A percentile compares a stretch with the other conserved stretches of the same genome.
Evolutionary conservation across 1,140 invertebrate species (phyloP).

Genomic region (Thalassaphorura encarpata): DNA sequence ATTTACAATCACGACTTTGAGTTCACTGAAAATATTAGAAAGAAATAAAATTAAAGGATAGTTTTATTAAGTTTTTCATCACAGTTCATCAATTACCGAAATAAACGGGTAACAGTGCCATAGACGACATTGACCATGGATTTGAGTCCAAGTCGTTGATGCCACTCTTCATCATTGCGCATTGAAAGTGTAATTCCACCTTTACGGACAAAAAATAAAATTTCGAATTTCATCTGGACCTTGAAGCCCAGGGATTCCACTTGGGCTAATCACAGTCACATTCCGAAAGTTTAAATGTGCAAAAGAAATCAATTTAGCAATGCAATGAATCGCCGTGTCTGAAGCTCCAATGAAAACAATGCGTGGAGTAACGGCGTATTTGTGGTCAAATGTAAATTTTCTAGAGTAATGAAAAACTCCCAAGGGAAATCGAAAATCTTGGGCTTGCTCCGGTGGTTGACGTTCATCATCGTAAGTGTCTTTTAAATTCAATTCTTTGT

Average conservation of each 20-base stretch:
- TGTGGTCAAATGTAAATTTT: constrained; percentile 33
- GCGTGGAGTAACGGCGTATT: constrained; percentile 45
- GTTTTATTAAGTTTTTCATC: not conserved
- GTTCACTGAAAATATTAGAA: not conserved
- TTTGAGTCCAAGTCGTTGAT: constrained; percentile 37
- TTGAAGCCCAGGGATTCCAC: constrained; percentile 49
- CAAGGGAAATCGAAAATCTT: not conserved
- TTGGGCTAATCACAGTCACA: constrained; percentile 51
- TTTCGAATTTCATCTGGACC: constrained; percentile 38
- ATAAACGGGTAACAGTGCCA: constrained; percentile 44
- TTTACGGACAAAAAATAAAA: constrained; percentile 40
- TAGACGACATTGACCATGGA: constrained; percentile 46
- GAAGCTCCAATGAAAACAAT: constrained; percentile 66
- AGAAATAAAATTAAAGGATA: not conserved
- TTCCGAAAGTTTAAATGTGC: constrained; percentile 44
- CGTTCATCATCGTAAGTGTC: constrained; percentile 18
- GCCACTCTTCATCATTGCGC: constrained; percentile 14
- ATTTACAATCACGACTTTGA: constrained; percentile 46
- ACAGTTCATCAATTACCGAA: constrained; percentile 39
- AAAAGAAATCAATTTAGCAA: constrained; percentile 49
- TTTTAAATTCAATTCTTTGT: constrained; percentile 14
- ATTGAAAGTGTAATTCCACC: constrained; percentile 38
- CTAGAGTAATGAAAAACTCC: constrained; percentile 13
- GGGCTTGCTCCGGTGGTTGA: not conserved
- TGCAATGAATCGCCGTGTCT: constrained; percentile 53